These are phyloP conservation scores for Epicampocera succincta DNA, from an alignment of 2,888 invertebrate species.

Conservation along the genomic window DNA sequence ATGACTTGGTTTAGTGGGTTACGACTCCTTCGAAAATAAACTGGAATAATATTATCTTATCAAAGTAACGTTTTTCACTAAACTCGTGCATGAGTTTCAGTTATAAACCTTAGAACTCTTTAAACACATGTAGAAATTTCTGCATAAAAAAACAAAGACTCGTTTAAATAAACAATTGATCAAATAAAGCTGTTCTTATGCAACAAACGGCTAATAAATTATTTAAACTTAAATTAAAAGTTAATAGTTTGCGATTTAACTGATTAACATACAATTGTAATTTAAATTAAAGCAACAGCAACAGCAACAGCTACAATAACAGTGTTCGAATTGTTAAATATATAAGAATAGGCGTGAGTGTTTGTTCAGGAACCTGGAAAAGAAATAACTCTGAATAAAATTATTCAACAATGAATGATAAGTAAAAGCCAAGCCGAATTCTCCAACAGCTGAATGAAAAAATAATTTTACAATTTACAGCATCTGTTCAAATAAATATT, in stretches of 20 bases:
- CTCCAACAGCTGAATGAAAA: constrained; percentile 59
- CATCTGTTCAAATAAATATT: constrained; percentile 63
- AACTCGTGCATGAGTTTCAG: too few species aligned
- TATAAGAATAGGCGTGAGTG: constrained; percentile 43
- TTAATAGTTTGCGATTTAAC: constrained; percentile 44
- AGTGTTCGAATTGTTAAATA: constrained; percentile 43
- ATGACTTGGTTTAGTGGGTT: too few species aligned
- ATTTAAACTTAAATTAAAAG: constrained; percentile 36
- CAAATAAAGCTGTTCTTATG: constrained; percentile 34
- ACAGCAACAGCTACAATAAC: constrained; percentile 3
- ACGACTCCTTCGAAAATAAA: too few species aligned
- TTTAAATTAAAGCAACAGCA: constrained; percentile 63
- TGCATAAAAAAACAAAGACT: too few species aligned
- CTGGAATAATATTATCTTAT: too few species aligned
- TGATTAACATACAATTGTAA: constrained; percentile 68
- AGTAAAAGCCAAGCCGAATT: constrained; percentile 41
- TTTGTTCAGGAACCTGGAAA: constrained; percentile 10
- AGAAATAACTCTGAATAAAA: constrained; percentile 28
- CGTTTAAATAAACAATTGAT: constrained; percentile 4
- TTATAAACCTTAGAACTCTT: too few species aligned
- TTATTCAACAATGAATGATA: constrained; percentile 42
- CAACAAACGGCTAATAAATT: constrained; percentile 42
- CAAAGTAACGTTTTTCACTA: too few species aligned
- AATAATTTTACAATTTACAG: constrained; percentile 12
- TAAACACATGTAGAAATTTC: too few species aligned